These are phyloP conservation scores for Bombus consobrinus DNA, from an alignment of 1,140 invertebrate genomes.

Conservation along the genomic window DNA sequence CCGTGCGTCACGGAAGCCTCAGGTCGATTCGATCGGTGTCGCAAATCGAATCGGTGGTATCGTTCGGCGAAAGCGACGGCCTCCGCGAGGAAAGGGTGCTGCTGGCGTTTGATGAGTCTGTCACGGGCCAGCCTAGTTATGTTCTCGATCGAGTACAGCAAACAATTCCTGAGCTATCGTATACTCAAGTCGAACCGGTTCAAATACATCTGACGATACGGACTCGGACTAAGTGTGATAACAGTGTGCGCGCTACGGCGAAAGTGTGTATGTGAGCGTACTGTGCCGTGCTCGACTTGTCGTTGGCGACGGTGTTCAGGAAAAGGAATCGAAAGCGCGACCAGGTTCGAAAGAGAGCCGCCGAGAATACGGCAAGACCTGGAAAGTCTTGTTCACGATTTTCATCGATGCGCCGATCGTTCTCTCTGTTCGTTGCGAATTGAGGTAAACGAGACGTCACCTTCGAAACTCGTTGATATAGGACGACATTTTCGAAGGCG, in stretches of 20 bases:
- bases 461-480: slow-evolving; percentile 53
- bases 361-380: slow-evolving; percentile 70
- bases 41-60: neutral
- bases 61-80: neutral
- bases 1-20: neutral
- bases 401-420: slow-evolving; percentile 31
- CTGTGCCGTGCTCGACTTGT: slow-evolving; percentile 53
- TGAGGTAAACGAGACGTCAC: neutral
- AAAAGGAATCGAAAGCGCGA: slow-evolving; percentile 25
- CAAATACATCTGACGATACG: slow-evolving; percentile 83
- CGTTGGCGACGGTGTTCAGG: slow-evolving; percentile 59
- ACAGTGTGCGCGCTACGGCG: slow-evolving; percentile 58
- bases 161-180: slow-evolving; percentile 82
- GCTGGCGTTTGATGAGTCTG: slow-evolving; percentile 39
- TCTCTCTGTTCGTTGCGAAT: neutral
- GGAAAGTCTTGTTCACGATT: slow-evolving; percentile 77
- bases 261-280: slow-evolving; percentile 56
- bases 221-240: slow-evolving; percentile 79
- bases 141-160: slow-evolving; percentile 83
- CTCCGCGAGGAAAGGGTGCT: neutral
- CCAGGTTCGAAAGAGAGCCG: neutral
- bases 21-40: neutral
- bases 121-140: slow-evolving; percentile 75
- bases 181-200: slow-evolving; percentile 83
- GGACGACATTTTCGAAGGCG: slow-evolving; percentile 46